A percentile compares a stretch with the other conserved stretches of the same genome.
These are phyloP conservation scores for Nephotettix cincticeps DNA, from an alignment of 1,140 invertebrate genomes.

Conservation along the genomic window DNA sequence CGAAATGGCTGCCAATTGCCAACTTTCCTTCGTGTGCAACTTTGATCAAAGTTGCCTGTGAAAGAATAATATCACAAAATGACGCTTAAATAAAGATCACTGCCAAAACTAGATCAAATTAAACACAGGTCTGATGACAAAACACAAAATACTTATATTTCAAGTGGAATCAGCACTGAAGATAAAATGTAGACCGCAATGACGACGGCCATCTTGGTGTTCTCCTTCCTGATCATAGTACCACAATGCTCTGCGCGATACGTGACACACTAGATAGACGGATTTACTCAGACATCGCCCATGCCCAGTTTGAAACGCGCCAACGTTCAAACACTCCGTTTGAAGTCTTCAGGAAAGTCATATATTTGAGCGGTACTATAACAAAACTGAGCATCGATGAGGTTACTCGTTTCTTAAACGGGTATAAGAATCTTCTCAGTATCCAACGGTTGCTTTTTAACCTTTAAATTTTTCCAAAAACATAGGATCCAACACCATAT, in stretches of 20 bases:
- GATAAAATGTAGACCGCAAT: constrained; percentile 23
- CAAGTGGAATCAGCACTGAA: neutral
- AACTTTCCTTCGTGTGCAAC: constrained; percentile 21
- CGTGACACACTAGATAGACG: constrained; percentile 29
- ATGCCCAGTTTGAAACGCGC: constrained; percentile 25
- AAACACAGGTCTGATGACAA: neutral
- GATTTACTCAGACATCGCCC: constrained; percentile 25
- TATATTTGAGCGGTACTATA: constrained; percentile 20
- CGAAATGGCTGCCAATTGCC: constrained; percentile 28
- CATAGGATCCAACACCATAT: no score
- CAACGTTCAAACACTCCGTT: neutral
- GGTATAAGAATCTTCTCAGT: no score
- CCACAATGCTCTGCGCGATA: constrained; percentile 31
- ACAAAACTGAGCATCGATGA: neutral
- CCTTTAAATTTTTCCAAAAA: no score
- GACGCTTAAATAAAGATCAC: no score
- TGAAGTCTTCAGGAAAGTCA: constrained; percentile 4
- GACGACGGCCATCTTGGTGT: constrained; percentile 29
- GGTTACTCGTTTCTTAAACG: no score
- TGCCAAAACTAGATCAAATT: neutral
- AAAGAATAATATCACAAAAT: no score
- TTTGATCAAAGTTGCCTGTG: neutral
- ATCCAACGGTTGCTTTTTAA: no score
- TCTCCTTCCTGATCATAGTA: constrained; percentile 26
- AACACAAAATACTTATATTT: neutral